These are phyloP conservation scores for Ictidomys tridecemlineatus DNA, from an alignment of 2,113 vertebrate species.

Conservation along the genomic window DNA sequence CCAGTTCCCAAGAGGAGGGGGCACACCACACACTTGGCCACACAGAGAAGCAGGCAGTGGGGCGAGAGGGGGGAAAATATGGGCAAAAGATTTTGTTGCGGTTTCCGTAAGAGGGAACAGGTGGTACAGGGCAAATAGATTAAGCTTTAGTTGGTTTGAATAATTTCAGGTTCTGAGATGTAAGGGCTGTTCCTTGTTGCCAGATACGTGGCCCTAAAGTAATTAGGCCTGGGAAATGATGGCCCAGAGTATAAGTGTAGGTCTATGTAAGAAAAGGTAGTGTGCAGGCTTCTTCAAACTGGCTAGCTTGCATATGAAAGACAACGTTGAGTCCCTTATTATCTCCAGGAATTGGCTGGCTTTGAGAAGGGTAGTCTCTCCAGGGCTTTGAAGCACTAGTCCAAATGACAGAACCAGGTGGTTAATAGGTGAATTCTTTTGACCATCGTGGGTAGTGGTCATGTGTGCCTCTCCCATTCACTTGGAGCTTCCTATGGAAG, in stretches of 20 bases:
- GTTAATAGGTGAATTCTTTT: neutral
- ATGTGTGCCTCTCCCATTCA: neutral
- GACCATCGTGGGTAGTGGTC: neutral
- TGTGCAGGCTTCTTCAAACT: neutral
- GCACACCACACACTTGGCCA: fast-evolving
- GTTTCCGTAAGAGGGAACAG: neutral
- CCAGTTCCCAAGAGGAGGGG: neutral
- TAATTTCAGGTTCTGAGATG: neutral
- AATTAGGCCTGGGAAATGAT: neutral
- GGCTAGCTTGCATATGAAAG: neutral
- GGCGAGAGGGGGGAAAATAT: neutral
- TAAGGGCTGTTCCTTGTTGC: neutral
- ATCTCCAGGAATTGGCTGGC: neutral
- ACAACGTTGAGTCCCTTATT: neutral
- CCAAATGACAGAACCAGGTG: neutral
- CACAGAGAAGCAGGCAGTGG: neutral
- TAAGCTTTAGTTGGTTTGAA: neutral
- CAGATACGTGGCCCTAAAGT: neutral
- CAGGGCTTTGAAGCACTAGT: neutral
- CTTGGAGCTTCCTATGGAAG: neutral
- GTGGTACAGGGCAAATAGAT: neutral
- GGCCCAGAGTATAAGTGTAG: neutral
- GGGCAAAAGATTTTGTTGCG: neutral
- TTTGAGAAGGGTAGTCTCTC: neutral
- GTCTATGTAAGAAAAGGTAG: neutral